Conservation (phyloP, 2,797 vertebrate species). For the Eutrigla gurnardus region DNA sequence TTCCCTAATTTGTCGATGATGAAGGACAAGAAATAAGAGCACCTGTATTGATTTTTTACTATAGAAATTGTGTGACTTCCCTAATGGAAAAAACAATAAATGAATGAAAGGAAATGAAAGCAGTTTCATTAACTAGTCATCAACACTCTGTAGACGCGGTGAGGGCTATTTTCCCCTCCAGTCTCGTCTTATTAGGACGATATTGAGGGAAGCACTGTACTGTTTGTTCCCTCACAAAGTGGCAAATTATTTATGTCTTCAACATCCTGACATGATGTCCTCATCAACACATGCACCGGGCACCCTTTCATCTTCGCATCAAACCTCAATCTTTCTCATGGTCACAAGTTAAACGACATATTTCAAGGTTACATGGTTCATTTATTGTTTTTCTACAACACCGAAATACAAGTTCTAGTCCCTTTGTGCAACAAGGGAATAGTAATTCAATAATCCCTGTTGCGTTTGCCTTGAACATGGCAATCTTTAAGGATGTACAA, state of each 20-base stretch:
- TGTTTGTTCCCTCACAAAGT: slow-evolving; percentile 48
- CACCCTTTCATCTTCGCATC: not conserved
- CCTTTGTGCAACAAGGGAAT: not conserved
- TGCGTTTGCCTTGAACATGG: not conserved
- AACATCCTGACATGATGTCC: slow-evolving; percentile 40
- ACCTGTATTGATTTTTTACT: slow-evolving; percentile 44
- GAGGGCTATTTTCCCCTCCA: slow-evolving; percentile 32
- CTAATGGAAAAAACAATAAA: slow-evolving; percentile 48
- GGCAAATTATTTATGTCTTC: slow-evolving; percentile 46
- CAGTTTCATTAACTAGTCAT: slow-evolving; percentile 58
- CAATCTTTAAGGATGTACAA: not conserved
- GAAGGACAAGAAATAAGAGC: slow-evolving; percentile 30
- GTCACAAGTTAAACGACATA: slow-evolving; percentile 10
- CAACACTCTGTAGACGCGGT: slow-evolving; percentile 29
- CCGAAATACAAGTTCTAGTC: not conserved
- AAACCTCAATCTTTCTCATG: slow-evolving; percentile 16
- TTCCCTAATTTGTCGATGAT: slow-evolving; percentile 10
- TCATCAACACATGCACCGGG: slow-evolving; percentile 29
- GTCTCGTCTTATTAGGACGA: slow-evolving; percentile 34
- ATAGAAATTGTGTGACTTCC: slow-evolving; percentile 41
- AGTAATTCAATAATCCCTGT: not conserved
- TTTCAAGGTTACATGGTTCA: not conserved
- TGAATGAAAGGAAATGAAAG: slow-evolving; percentile 62
- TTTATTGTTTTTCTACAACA: not conserved
- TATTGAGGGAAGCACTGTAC: slow-evolving; percentile 26